phyloP scores from a whole-genome alignment of 1,140 invertebrate genomes.

The Drosophila quadrilineata region DNA sequence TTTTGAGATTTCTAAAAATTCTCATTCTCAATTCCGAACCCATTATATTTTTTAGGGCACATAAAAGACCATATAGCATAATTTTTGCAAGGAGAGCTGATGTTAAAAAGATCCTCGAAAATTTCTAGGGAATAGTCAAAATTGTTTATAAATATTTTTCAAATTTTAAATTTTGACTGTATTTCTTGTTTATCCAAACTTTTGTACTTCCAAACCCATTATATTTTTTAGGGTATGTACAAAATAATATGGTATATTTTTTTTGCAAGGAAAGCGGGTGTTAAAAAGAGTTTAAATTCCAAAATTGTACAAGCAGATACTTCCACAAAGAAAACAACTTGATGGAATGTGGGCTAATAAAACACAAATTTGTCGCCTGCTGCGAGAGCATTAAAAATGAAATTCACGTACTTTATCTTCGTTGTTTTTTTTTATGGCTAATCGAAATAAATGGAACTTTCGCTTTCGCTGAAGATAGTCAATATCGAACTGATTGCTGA shows the following conservation, averaged over 20 bases:
- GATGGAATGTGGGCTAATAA: slow-evolving; percentile 5
- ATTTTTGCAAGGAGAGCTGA: slow-evolving; percentile 24
- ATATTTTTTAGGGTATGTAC: too few species aligned
- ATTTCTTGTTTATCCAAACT: neutral
- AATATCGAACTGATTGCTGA: slow-evolving; percentile 30
- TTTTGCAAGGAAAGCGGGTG: slow-evolving; percentile 26
- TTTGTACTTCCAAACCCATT: too few species aligned
- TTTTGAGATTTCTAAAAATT: too few species aligned
- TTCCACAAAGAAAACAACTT: neutral
- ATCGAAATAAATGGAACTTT: slow-evolving; percentile 47
- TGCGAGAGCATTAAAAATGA: neutral
- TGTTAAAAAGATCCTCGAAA: too few species aligned
- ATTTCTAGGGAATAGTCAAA: too few species aligned
- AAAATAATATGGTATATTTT: too few species aligned
- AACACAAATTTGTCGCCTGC: slow-evolving; percentile 16
- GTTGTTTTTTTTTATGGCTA: slow-evolving; percentile 22
- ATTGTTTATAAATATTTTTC: too few species aligned
- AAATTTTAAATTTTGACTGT: too few species aligned
- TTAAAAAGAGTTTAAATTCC: slow-evolving; percentile 8
- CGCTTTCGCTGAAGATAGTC: slow-evolving; percentile 19
- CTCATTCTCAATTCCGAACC: too few species aligned
- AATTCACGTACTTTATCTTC: neutral
- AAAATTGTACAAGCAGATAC: neutral
- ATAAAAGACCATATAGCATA: too few species aligned
- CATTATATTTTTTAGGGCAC: too few species aligned